Evolutionary conservation across 2,888 invertebrate genomes (phyloP).

Genomic region (Clostera curtula): DNA sequence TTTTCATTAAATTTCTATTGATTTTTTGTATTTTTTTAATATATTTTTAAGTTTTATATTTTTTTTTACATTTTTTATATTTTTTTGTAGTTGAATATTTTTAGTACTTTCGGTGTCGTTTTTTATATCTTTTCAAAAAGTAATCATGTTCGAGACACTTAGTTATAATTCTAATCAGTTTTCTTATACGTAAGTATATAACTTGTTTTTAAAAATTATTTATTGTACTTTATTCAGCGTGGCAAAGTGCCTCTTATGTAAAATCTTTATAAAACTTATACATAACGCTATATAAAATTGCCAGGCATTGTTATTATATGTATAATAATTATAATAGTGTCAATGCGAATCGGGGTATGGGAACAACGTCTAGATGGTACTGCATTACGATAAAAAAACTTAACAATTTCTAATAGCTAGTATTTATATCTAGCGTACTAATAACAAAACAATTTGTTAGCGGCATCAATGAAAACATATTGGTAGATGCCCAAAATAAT

Average conservation of each 20-base stretch:
- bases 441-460: constrained; percentile 24
- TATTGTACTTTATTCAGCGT: constrained; percentile 66
- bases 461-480: constrained; percentile 39
- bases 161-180: constrained; percentile 54
- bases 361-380: constrained; percentile 23
- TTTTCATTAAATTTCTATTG: constrained; percentile 38
- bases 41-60: constrained; percentile 28
- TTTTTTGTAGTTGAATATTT: constrained; percentile 37
- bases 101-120: constrained; percentile 39
- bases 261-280: constrained; percentile 68
- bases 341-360: constrained; percentile 26
- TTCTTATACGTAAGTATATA: constrained; percentile 58
- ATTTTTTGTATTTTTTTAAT: constrained; percentile 32
- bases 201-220: constrained; percentile 58
- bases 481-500: constrained; percentile 26
- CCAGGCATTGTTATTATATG: constrained; percentile 37
- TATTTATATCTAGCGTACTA: constrained; percentile 26
- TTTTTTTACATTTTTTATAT: constrained; percentile 31
- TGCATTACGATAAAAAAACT: constrained; percentile 26
- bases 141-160: constrained; percentile 59
- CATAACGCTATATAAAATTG: constrained; percentile 45
- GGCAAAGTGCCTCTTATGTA: constrained; percentile 60
- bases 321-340: constrained; percentile 29
- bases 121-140: constrained; percentile 53
- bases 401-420: constrained; percentile 27